phyloP scores from a whole-genome alignment of 2,113 vertebrate genomes.

The Pseudonaja textilis region DNA sequence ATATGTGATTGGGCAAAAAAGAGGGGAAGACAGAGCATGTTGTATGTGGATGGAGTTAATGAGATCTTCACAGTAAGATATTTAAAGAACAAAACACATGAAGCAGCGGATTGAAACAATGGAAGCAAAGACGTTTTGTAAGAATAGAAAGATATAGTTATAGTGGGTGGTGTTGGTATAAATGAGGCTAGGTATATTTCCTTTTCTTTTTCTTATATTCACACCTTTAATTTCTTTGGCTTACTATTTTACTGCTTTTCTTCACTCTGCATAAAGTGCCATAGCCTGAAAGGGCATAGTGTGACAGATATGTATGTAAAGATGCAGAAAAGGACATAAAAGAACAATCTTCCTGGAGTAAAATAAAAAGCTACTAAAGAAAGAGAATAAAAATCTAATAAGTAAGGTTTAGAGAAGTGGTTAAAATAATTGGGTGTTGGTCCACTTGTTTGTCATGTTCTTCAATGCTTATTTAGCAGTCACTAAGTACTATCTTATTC shows the following conservation, averaged over 20 bases:
- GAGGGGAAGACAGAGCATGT: neutral
- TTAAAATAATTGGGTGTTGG: constrained; percentile 62
- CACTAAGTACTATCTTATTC: constrained; percentile 66
- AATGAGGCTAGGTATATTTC: neutral
- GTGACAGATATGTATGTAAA: neutral
- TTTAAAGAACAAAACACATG: neutral
- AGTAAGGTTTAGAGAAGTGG: constrained; percentile 55
- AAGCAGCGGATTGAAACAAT: neutral
- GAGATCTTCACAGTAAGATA: neutral
- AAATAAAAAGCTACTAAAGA: constrained; percentile 55
- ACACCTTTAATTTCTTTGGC: neutral
- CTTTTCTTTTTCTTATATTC: neutral
- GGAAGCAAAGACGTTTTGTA: neutral
- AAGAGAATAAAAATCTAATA: constrained; percentile 60
- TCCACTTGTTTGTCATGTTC: constrained; percentile 60
- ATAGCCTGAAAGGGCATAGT: neutral
- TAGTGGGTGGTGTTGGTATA: neutral
- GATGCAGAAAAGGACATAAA: constrained; percentile 52
- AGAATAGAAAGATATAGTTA: neutral
- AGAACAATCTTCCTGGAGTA: constrained; percentile 54
- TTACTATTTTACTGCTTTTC: neutral
- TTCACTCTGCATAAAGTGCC: neutral
- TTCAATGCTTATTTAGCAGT: constrained; percentile 65
- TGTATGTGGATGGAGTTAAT: neutral
- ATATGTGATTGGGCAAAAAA: neutral